These are phyloP conservation scores for Corythoichthys intestinalis DNA, from an alignment of 2,113 vertebrate species.

Conservation along the genomic window DNA sequence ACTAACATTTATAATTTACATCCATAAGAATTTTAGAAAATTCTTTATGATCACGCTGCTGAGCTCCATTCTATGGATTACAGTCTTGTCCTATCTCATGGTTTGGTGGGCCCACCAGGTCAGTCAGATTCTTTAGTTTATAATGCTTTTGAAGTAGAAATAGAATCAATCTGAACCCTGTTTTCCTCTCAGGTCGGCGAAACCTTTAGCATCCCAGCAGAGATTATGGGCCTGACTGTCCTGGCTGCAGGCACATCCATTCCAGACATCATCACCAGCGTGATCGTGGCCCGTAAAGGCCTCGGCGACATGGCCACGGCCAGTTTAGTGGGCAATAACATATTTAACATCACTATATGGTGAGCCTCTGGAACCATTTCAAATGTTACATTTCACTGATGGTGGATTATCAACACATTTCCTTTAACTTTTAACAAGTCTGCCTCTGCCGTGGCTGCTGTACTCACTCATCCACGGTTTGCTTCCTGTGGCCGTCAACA, in stretches of 20 bases:
- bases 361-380: neutral
- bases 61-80: constrained; percentile 92
- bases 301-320: no score
- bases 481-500: constrained; percentile 84
- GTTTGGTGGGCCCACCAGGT: constrained; percentile 99
- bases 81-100: constrained; percentile 91
- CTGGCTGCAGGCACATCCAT: no score
- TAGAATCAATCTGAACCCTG: neutral
- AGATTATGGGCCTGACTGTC: no score
- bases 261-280: no score
- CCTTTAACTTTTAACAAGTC: constrained; percentile 62
- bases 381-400: neutral
- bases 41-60: constrained; percentile 86
- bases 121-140: no score
- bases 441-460: constrained; percentile 89
- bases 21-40: constrained; percentile 78
- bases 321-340: no score
- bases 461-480: constrained; percentile 75
- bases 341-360: no score
- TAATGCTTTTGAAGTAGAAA: constrained; percentile 17
- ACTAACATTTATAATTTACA: no score
- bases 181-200: no score
- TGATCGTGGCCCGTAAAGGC: no score
- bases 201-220: no score
- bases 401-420: constrained; percentile 5